Evolutionary conservation across 2,113 vertebrate species (phyloP).

Genomic region (Sander lucioperca): DNA sequence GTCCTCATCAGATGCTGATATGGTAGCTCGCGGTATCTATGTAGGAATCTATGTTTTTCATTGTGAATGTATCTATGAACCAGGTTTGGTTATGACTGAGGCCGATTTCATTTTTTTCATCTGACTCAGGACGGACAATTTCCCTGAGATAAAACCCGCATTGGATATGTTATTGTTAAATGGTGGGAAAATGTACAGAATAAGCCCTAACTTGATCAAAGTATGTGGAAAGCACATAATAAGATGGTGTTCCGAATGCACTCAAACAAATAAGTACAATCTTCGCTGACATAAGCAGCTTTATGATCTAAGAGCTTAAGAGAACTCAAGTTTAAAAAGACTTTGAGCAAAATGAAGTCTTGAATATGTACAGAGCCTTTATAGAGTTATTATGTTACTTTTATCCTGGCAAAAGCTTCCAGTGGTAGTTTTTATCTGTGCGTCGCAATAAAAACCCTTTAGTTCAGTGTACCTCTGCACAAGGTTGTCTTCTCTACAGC

Average conservation of each 20-base stretch:
- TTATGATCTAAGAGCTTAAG: neutral
- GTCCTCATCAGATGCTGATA: neutral
- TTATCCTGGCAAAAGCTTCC: neutral
- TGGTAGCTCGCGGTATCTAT: neutral
- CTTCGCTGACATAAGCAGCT: neutral
- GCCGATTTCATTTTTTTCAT: neutral
- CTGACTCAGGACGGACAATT: neutral
- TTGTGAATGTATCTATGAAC: neutral
- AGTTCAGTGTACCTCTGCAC: neutral
- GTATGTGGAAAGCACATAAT: neutral
- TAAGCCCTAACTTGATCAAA: neutral
- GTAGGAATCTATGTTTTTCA: neutral
- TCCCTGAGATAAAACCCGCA: neutral
- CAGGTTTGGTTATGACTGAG: neutral
- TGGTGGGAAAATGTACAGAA: neutral
- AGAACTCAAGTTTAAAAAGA: constrained; percentile 2
- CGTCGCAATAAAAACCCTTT: neutral
- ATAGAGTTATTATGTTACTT: constrained; percentile 10
- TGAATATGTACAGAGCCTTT: neutral
- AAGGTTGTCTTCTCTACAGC: neutral
- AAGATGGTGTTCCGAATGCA: neutral
- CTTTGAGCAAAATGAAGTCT: neutral
- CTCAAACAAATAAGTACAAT: neutral
- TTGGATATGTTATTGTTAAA: neutral
- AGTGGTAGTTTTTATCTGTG: neutral